Conservation (phyloP, 2,113 vertebrate genomes). For the Girardinichthys multiradiatus region DNA sequence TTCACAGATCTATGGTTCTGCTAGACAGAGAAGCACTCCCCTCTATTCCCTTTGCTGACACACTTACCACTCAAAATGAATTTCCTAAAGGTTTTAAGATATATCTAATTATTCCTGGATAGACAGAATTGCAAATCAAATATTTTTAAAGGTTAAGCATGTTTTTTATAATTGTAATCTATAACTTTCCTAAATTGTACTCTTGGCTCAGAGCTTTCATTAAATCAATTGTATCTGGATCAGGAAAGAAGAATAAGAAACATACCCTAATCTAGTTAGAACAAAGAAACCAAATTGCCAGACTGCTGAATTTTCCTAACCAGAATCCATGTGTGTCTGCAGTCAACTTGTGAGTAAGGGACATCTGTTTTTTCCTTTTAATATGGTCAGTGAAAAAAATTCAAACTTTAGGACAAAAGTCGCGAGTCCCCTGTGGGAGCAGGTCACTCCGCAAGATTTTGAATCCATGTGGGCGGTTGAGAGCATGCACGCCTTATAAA, state of each 20-base stretch:
- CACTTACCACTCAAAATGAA: background rate
- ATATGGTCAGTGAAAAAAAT: slow-evolving; percentile 41
- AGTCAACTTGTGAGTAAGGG: slow-evolving; percentile 32
- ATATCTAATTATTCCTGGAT: background rate
- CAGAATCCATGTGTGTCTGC: slow-evolving; percentile 53
- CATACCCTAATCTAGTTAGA: slow-evolving; percentile 58
- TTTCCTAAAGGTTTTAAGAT: background rate
- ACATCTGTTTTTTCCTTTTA: slow-evolving; percentile 71
- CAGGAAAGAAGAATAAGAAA: slow-evolving; percentile 21
- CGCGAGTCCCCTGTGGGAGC: slow-evolving; percentile 39
- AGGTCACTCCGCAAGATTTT: slow-evolving; percentile 31
- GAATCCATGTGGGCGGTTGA: slow-evolving; percentile 22
- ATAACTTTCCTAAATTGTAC: background rate
- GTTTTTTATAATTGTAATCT: no score
- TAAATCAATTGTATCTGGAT: slow-evolving; percentile 65
- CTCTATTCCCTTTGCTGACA: background rate
- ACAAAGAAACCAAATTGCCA: slow-evolving; percentile 55
- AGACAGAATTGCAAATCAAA: slow-evolving; percentile 2
- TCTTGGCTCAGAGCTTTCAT: slow-evolving; percentile 23
- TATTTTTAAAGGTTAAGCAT: background rate
- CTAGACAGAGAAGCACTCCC: background rate
- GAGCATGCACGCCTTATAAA: slow-evolving; percentile 38
- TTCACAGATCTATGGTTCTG: background rate
- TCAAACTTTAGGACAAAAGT: slow-evolving; percentile 48
- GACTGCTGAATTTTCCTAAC: slow-evolving; percentile 60